Conservation (phyloP, 2,888 invertebrate species). For the Neoascia interrupta region DNA sequence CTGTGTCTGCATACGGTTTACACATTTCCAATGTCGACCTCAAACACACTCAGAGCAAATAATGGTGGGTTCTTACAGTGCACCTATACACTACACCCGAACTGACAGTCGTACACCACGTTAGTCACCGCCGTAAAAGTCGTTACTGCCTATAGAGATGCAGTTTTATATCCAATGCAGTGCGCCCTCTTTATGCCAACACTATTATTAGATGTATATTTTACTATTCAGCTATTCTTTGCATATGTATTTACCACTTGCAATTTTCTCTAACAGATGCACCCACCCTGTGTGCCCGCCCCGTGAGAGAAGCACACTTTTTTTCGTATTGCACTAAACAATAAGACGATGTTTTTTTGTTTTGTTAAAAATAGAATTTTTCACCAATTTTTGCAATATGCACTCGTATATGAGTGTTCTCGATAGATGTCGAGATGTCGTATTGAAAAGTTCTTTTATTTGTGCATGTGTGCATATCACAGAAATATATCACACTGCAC, state of each 20-base stretch:
- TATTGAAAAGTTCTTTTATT: conserved; percentile 16
- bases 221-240: conserved; percentile 15
- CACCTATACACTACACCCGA: conserved; percentile 3
- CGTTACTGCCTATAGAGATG: conserved; percentile 41
- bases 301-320: conserved; percentile 25
- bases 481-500: conserved; percentile 57
- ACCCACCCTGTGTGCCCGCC: conserved; percentile 11
- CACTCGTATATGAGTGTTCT: conserved; percentile 33
- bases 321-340: conserved; percentile 3
- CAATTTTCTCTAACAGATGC: conserved; percentile 43
- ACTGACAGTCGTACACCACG: conserved; percentile 1
- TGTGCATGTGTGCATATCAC: conserved; percentile 50
- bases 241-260: conserved; percentile 50
- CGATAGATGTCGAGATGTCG: conserved; percentile 15
- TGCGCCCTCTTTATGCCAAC: conserved; percentile 55
- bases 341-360: conserved; percentile 14
- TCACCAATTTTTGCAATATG: conserved; percentile 58
- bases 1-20: not conserved
- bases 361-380: conserved; percentile 56
- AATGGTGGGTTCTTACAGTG: too few species aligned
- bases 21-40: conserved; percentile 53
- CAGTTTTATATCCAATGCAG: conserved; percentile 58
- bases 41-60: conserved; percentile 18
- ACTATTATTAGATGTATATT: conserved; percentile 62
- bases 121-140: conserved; percentile 22